Conservation (phyloP, 2,888 invertebrate genomes). For the Adelognathus sp. region DNA sequence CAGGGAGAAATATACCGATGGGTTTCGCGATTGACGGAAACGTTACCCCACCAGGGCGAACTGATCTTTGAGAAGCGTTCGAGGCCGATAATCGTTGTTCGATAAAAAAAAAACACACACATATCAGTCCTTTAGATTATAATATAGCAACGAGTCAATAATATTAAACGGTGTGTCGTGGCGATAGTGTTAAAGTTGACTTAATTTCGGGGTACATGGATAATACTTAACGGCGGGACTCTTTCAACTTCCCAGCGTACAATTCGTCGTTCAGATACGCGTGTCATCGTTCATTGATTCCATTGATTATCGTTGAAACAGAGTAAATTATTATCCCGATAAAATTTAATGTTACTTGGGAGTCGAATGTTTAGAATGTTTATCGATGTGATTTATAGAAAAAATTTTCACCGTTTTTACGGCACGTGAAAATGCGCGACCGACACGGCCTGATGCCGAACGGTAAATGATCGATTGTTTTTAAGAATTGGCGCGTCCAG, state of each 20-base stretch:
- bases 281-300: background rate
- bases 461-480: background rate
- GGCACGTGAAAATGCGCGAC: background rate
- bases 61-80: slow-evolving; percentile 23
- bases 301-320: background rate
- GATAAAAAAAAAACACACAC: slow-evolving; percentile 6
- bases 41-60: slow-evolving; percentile 12
- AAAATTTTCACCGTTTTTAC: background rate
- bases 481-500: background rate
- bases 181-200: slow-evolving; percentile 43
- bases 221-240: slow-evolving; percentile 37
- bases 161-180: slow-evolving; percentile 27
- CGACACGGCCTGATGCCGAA: background rate
- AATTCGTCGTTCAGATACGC: background rate
- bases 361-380: background rate
- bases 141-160: slow-evolving; percentile 53
- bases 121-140: slow-evolving; percentile 49
- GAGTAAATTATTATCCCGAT: background rate
- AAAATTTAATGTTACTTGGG: background rate
- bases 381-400: background rate
- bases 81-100: slow-evolving; percentile 14
- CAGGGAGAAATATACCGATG: slow-evolving; percentile 10
- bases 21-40: slow-evolving; percentile 32
- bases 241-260: background rate
- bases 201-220: slow-evolving; percentile 36